phyloP scores from a whole-genome alignment of 2,888 invertebrate species.

The Dynastes grantii region DNA sequence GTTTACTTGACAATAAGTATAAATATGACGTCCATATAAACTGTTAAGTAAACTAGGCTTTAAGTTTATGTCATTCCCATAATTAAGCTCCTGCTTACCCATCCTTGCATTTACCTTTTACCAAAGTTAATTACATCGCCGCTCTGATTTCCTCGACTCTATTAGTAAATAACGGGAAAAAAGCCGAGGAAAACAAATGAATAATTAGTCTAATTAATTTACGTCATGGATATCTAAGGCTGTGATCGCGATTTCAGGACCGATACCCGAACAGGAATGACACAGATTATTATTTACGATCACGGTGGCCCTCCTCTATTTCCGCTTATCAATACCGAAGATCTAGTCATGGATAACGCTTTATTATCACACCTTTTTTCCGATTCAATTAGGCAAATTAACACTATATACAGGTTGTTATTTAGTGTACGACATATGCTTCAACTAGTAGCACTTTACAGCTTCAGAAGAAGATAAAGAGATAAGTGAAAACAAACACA shows the following conservation, averaged over 20 bases:
- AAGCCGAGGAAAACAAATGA: constrained; percentile 9
- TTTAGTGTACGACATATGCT: background rate
- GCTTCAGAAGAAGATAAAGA: background rate
- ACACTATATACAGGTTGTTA: constrained; percentile 9
- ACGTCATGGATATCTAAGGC: constrained; percentile 13
- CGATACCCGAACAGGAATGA: constrained; percentile 17
- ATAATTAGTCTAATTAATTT: constrained; percentile 33
- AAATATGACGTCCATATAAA: background rate
- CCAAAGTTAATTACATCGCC: constrained; percentile 22
- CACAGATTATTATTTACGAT: constrained; percentile 29
- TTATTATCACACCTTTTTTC: constrained; percentile 29
- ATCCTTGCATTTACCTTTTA: background rate
- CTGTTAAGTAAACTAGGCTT: background rate
- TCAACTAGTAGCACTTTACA: background rate
- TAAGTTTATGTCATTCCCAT: background rate
- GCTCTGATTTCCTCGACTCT: constrained; percentile 11
- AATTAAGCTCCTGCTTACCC: background rate
- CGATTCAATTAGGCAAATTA: constrained; percentile 36
- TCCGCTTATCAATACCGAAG: constrained; percentile 8
- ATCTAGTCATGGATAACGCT: constrained; percentile 14
- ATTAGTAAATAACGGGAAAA: constrained; percentile 27
- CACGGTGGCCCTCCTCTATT: constrained; percentile 8
- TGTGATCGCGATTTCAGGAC: constrained; percentile 24
- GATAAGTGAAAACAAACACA: too few species aligned
- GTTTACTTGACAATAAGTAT: too few species aligned